Evolutionary conservation across 2,797 vertebrate species (phyloP), one percentile per base, ranked within the genome.

Genomic region (Lagocephalus sceleratus): DNA sequence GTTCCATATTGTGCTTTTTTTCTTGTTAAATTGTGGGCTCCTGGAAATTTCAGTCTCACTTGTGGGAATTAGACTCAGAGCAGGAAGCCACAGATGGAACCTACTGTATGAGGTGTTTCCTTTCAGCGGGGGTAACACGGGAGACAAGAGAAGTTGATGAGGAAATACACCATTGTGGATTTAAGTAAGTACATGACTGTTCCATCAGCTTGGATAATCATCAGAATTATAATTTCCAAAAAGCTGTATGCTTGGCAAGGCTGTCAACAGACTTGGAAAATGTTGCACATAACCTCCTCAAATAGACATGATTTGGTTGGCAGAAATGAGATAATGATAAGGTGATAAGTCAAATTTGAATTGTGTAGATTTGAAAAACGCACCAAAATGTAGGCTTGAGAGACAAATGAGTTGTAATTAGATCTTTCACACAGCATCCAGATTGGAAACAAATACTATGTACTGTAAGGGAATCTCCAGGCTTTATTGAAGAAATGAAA

Each of bases 1-100:
- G 20, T 57, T 51, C 39, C 51, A 19, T 45, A 10, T 67, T 59
- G 63, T 51, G 39, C 42, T 2, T 56, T 66, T 68, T 51, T 52
- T 53, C 45, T 66, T 39, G 20, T 59, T 5, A 3, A n/a, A 29
- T 76, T 68, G 49, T 55, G 58, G 26, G 65, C 53, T 41, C 50
- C 35, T 82, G 75, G 73, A 88, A 85, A 79, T 63, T 81, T 73
- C 70, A 72, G 51, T 47, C 57, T 57, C 12, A 47, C 66, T 57
- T 32, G 12, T 68, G 75, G 70, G 81, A 78, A 66, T 73, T 26
- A 63, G 63, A 57, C 60, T 38, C 68, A 55, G 25, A 51, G 54
- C 68, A 85, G 85, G 87, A 90, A 81, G 76, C 81, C 81, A 86
- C 78, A 81, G 60, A 56, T 70, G 67, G 72, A 81, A 68, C 62